These are phyloP conservation scores for Fratercula arctica DNA, from an alignment of 2,797 vertebrate species.

Conservation along the genomic window DNA sequence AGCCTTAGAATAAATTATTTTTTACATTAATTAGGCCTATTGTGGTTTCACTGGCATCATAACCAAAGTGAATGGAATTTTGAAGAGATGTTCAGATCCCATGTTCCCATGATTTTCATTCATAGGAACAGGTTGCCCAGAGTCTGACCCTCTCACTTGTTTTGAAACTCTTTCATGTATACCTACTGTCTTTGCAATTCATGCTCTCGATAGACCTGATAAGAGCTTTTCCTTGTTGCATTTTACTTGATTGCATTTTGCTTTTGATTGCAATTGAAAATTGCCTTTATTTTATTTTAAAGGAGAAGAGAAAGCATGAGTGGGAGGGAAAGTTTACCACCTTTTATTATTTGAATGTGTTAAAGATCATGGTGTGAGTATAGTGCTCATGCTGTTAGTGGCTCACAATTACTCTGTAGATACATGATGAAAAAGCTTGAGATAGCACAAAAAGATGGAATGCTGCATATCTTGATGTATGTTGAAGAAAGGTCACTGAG, in stretches of 20 bases:
- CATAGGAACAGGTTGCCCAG: neutral
- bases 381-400: neutral
- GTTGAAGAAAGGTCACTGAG: neutral
- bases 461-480: neutral
- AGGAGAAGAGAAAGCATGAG: neutral
- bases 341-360: neutral
- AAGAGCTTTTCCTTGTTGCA: neutral
- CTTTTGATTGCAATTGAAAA: neutral
- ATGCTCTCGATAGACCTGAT: neutral
- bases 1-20: neutral
- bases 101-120: neutral
- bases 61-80: neutral
- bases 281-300: neutral
- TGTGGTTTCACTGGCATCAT: neutral
- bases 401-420: neutral
- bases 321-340: neutral
- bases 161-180: neutral
- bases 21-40: neutral
- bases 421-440: neutral
- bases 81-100: neutral
- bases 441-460: neutral
- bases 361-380: neutral
- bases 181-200: neutral
- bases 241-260: neutral
- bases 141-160: neutral